Conservation (phyloP, 2,113 vertebrate species). For the Cacatua alba region DNA sequence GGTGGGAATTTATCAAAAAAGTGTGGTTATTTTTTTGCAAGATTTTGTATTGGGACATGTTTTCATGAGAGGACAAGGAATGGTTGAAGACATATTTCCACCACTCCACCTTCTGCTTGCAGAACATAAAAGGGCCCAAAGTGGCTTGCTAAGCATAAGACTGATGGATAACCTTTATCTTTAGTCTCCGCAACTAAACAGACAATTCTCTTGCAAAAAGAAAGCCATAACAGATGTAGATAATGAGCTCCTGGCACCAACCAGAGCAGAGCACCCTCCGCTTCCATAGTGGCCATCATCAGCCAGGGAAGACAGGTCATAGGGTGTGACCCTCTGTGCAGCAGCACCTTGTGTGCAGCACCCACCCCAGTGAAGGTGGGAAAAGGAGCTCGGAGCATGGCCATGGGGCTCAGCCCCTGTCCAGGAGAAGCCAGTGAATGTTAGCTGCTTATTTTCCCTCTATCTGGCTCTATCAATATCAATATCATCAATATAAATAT, state of each 20-base stretch:
- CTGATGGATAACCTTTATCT: background rate
- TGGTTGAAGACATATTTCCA: background rate
- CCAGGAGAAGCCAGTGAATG: background rate
- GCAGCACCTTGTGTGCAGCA: fast-evolving
- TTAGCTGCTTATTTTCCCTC: background rate
- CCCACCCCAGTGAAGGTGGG: background rate
- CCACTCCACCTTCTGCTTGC: background rate
- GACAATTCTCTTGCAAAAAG: background rate
- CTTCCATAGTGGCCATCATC: background rate
- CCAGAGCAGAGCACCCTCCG: fast-evolving
- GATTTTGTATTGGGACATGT: background rate
- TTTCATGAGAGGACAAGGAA: background rate
- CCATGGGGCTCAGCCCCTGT: fast-evolving
- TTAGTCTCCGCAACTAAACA: background rate
- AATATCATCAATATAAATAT: background rate
- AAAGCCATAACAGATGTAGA: background rate
- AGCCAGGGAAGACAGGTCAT: background rate
- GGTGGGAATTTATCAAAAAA: background rate
- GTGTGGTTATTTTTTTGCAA: background rate
- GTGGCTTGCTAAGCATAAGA: background rate
- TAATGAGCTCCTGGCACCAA: background rate
- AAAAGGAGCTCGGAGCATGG: background rate
- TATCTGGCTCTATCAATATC: background rate
- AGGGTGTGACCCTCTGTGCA: fast-evolving
- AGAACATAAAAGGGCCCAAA: background rate